Evolutionary conservation across 37 sponge, comb jelly and placozoan species (phyloP), one percentile per base, ranked within the genome.

Genomic region (Ephydatia muelleri): DNA sequence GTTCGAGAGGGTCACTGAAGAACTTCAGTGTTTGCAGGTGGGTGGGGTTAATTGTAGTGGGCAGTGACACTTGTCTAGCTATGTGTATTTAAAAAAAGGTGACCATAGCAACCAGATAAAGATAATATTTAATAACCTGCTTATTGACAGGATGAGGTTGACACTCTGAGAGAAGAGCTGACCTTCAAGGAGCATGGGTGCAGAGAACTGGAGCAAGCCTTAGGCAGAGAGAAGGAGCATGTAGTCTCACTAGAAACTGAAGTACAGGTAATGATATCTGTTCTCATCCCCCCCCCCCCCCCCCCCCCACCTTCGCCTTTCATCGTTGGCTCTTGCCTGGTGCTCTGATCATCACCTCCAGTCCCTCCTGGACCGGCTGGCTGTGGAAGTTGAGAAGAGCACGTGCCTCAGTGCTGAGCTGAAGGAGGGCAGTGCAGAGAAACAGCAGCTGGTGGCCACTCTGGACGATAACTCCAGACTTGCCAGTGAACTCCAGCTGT

Each of bases 161-260:
- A 95, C 73, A 95, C 94, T 26, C 48, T 88, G 16, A 68, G 84
- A 9, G 90, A 95, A 16, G 95, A 95, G 79, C 27, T 89, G 40
- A 81, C 85, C 26, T 95, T 93, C 78, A 90, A 92, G 35, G 85
- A 89, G 21, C 84, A 90, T 31, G 73, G 73, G 25, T 28, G 85
- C 32, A 27, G 35, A 3, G 88, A 89, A 38, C 68, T 84, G 2
- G 91, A 90, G 35, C 48, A 79, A 23, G 84, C 83, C 36, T 23
- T 90, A 19, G 22, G 25, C n/a, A 65, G 31, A 82, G 88, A 86
- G 79, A 89, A 90, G 68, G 91, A 86, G 34, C 83, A 75, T 16
- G 75, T 77, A 1, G 66, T 70, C 29, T 33, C 69, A 0, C 80
- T 91, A 43, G 85, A 91, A 65, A 35, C 21, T 5, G 93, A 94